Evolutionary conservation across 2,888 invertebrate genomes (phyloP), one percentile per base, ranked within the genome.

Genomic region (Drosophila pegasa): DNA sequence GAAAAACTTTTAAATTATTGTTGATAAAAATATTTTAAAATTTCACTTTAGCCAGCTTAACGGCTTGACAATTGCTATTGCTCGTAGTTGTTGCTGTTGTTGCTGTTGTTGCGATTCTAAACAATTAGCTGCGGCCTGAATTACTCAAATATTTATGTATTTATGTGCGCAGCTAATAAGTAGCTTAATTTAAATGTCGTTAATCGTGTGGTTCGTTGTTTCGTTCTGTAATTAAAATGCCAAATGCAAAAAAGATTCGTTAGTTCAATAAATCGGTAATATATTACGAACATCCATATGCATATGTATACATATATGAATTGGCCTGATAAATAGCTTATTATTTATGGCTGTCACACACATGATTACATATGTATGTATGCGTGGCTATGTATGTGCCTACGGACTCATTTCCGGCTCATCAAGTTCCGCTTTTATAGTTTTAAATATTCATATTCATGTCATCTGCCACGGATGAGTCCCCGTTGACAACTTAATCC

Each of bases 1-100:
- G 67, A 72, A 83, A 45, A 87, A 83, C 71, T 88, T 83, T 83
- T 75, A 88, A 88, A 83, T 88, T 88, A 83, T 88, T 83, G 87
- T 86, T 86, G 88, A 86, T 86, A 71, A 80, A 79, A 79, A 83
- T 85, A 87, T 85, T 87, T 85, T 50, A 62, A 62, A 70, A 77
- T 80, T 80, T 76, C 41, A 43, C 50, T 41, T 45, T 18, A 29
- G 41, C 65, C 40, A 3, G 69, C 82, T 81, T 75, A 85, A 67
- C 69, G 75, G 52, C 71, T 78, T 75, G 61, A 51, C 60, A 71
- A 55, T 60, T 52, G 71, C 20, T 55, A 12, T 29, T 59, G 14
- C 47, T 63, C 59, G 20, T 16, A 41, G 25, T 50, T 68, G 47
- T 31, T 66, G 52, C 27, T 64, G 61, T 27, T 55, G 52, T 22